Conservation (phyloP, 2,888 invertebrate genomes). For the Drosophila phalerata region DNA sequence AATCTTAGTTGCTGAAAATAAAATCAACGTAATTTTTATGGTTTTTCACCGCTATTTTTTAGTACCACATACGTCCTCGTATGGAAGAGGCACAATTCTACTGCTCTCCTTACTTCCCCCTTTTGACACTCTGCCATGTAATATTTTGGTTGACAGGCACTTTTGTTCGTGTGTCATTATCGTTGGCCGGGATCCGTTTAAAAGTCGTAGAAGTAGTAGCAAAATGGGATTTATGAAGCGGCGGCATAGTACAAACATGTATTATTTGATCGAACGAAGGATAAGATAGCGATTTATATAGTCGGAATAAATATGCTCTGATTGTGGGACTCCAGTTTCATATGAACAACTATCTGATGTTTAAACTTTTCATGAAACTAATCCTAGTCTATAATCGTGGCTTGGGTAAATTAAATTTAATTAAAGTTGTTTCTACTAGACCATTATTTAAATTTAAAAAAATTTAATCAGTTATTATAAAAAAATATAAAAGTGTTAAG, state of each 20-base stretch:
- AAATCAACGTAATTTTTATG: constrained; percentile 80
- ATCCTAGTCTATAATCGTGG: not conserved
- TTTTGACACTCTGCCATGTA: constrained; percentile 70
- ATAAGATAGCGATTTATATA: constrained; percentile 36
- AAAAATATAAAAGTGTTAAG: too few relatives aligned
- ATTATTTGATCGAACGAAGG: constrained; percentile 31
- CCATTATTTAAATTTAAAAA: too few relatives aligned
- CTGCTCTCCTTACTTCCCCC: constrained; percentile 45
- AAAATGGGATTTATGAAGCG: constrained; percentile 61
- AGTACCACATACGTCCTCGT: constrained; percentile 28
- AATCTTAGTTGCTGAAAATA: constrained; percentile 73
- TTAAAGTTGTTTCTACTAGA: too few relatives aligned
- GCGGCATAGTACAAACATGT: constrained; percentile 44
- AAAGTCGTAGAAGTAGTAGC: constrained; percentile 8
- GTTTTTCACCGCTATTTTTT: constrained; percentile 63
- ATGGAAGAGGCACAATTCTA: not conserved
- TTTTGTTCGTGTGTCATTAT: constrained; percentile 77
- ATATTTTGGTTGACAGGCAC: constrained; percentile 68
- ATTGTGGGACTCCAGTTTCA: not conserved
- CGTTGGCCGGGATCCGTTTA: constrained; percentile 53
- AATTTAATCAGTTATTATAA: too few relatives aligned
- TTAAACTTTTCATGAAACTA: not conserved
- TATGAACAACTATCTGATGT: not conserved
- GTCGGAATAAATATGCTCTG: not conserved
- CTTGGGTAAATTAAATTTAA: too few relatives aligned